Evolutionary conservation across 2,888 invertebrate genomes (phyloP).

Genomic region (Leptopilina drosophilae): DNA sequence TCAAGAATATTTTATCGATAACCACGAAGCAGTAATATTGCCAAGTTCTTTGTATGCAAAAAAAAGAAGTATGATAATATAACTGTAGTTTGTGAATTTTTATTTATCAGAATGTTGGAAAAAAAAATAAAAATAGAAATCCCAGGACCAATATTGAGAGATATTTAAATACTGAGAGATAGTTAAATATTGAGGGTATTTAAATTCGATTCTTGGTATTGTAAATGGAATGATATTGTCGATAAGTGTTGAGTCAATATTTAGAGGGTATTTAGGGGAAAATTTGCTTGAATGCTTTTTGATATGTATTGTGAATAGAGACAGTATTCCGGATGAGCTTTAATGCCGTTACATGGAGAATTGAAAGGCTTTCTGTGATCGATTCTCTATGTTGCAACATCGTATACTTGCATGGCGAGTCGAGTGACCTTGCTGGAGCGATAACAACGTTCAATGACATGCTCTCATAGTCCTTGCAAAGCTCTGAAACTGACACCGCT

Average conservation of each 20-base stretch:
- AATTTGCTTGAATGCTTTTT: not conserved
- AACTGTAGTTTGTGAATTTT: not conserved
- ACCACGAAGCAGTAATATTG: not conserved
- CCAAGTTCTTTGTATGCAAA: conserved; percentile 22
- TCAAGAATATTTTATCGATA: conserved; percentile 14
- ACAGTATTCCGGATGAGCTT: conserved; percentile 15
- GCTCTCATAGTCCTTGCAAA: conserved; percentile 25
- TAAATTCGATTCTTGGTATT: too few species aligned
- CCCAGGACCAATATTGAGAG: too few species aligned
- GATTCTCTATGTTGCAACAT: conserved; percentile 13
- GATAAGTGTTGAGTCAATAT: too few species aligned
- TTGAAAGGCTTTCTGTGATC: conserved; percentile 26
- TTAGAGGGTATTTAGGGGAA: too few species aligned
- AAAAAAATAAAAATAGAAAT: not conserved
- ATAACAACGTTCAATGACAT: conserved; percentile 23
- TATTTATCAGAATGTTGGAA: not conserved
- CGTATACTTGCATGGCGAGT: conserved; percentile 2
- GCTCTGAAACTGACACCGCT: conserved; percentile 25
- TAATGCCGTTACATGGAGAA: conserved; percentile 7
- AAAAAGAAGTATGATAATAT: not conserved
- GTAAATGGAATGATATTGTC: not conserved
- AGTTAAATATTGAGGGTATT: too few species aligned
- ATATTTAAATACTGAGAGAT: too few species aligned
- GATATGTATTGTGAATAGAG: not conserved
- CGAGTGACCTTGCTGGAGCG: conserved; percentile 14